Conservation (phyloP, 1,140 invertebrate species). For the Cydia strobilella region DNA sequence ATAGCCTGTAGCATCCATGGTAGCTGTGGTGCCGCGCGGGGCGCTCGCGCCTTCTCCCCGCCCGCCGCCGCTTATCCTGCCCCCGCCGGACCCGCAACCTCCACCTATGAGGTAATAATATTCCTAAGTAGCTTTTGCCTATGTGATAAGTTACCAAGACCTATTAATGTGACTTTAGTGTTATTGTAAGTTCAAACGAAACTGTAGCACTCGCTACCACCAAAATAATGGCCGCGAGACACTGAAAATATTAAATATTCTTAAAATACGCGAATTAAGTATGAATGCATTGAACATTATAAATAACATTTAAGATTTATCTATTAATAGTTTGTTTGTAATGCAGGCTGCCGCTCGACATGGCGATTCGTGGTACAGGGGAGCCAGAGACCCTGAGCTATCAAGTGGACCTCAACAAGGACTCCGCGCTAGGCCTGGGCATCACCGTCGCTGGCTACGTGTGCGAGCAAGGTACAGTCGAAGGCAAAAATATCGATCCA, state of each 20-base stretch:
- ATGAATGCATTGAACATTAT: no score
- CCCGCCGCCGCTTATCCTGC: slow-evolving; percentile 65
- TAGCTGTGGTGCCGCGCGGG: slow-evolving; percentile 79
- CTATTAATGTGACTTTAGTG: neutral
- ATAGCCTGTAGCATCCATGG: slow-evolving; percentile 79
- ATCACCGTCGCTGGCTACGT: slow-evolving; percentile 98
- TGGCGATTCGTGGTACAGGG: slow-evolving; percentile 75
- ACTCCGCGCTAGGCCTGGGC: slow-evolving; percentile 92
- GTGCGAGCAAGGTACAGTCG: slow-evolving; percentile 92
- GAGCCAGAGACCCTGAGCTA: slow-evolving; percentile 93
- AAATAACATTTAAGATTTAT: no score
- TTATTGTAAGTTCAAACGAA: no score
- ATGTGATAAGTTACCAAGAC: neutral
- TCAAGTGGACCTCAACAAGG: slow-evolving; percentile 91
- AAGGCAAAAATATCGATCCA: no score
- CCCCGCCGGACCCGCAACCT: slow-evolving; percentile 66
- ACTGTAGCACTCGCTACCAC: no score
- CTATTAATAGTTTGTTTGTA: neutral
- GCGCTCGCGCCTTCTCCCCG: slow-evolving; percentile 64
- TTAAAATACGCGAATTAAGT: no score
- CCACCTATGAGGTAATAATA: slow-evolving; percentile 58
- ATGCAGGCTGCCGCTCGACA: slow-evolving; percentile 78
- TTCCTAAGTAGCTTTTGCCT: neutral
- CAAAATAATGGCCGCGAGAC: no score
- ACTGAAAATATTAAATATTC: no score